These are phyloP conservation scores for Drosophila busckii DNA, from an alignment of 1,140 invertebrate genomes.

Conservation along the genomic window DNA sequence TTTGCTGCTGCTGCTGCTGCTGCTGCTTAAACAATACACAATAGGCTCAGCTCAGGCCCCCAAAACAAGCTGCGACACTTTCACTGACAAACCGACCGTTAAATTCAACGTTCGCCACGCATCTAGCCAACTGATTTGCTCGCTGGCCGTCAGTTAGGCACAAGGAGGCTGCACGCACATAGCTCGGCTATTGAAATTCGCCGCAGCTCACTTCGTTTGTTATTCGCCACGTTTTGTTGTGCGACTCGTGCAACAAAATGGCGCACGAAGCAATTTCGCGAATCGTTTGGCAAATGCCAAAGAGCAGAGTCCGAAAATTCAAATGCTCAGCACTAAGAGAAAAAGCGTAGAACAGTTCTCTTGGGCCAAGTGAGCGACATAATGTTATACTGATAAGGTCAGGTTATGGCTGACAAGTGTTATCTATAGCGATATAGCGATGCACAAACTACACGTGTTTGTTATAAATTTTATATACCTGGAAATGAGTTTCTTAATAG, in stretches of 20 bases:
- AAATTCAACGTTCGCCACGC: constrained; percentile 77
- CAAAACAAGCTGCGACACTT: constrained; percentile 35
- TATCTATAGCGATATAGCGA: too few relatives aligned
- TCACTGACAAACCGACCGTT: constrained; percentile 75
- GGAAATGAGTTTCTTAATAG: too few relatives aligned
- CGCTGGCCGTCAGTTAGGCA: constrained; percentile 55
- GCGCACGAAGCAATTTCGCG: constrained; percentile 13
- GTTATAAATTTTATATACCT: too few relatives aligned
- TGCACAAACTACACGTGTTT: too few relatives aligned
- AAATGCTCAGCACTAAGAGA: constrained; percentile 45
- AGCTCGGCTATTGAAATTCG: constrained; percentile 29
- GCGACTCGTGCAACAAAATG: constrained; percentile 13
- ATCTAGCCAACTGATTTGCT: constrained; percentile 71
- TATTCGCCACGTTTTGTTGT: constrained; percentile 28
- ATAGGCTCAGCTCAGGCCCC: neutral
- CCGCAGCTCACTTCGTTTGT: constrained; percentile 13
- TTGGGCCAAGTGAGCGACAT: neutral
- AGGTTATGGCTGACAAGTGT: too few relatives aligned
- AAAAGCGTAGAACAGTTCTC: constrained; percentile 36
- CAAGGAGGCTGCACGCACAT: constrained; percentile 57
- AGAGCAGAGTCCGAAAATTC: constrained; percentile 20
- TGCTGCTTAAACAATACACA: too few relatives aligned
- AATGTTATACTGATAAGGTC: constrained; percentile 4
- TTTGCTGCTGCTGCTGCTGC: too few relatives aligned
- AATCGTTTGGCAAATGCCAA: constrained; percentile 33